Evolutionary conservation across 2,113 vertebrate species (phyloP), one percentile per base, ranked within the genome.

Genomic region (Aegypius monachus): DNA sequence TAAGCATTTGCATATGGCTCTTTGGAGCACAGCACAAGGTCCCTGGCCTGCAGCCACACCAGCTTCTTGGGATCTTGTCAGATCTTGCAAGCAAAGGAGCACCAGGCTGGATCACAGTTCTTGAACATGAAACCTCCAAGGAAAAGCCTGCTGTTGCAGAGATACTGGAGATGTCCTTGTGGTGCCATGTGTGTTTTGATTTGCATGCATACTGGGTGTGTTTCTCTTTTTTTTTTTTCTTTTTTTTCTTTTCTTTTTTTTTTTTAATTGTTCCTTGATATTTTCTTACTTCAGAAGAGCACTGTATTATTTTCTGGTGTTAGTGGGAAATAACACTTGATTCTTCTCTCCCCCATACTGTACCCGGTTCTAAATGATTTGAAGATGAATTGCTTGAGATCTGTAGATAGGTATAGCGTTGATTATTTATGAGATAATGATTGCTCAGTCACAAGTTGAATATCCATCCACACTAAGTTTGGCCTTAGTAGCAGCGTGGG

Each of bases 281-380:
- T 70, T 70, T 86, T 78, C 36, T 66, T 73, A 34, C 23, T 65
- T 83, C 25, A 43, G 6, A 36, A 91, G 20, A 66, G 1, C 23
- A 9, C 34, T 52, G 16, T 79, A 5, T 26, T 75, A 42, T 26
- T 29, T 74, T 58, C 42, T 25, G 13, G 50, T 23, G 77, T 56
- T 77, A 65, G 22, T 53, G 38, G 83, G 87, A 84, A 91, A 14
- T 52, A 55, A 32, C 23, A 11, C 15, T 52, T n/a, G 59, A 23
- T 77, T 86, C 11, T 78, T 2, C 7, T 84, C 16, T 78, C 11
- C 34, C 18, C 15, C 3, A 3, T 62, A 4, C n/a, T 1, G 0
- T 59, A 36, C 45, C 13, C 4, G 1, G 11, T 53, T 89, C 55
- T 87, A 38, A 81, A 74, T 66, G 27, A 38, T 87, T 53, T 86